These are phyloP conservation scores for Oceanodroma tethys DNA, from an alignment of 2,113 vertebrate species.

Conservation along the genomic window DNA sequence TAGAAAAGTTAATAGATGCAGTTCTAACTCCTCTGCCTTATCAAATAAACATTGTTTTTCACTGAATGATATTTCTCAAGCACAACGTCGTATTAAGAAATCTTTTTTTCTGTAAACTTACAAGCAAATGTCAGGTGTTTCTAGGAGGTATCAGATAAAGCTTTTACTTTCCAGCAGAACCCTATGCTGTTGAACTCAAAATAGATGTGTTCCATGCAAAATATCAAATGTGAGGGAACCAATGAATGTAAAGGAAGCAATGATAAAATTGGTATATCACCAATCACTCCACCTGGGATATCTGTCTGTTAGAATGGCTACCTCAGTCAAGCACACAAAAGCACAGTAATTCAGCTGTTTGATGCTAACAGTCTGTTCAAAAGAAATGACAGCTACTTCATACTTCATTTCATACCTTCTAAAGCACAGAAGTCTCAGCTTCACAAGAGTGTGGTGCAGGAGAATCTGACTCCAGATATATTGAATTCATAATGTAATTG, in stretches of 20 bases:
- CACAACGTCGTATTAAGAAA: not conserved
- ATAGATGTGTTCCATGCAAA: not conserved
- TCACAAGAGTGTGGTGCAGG: not conserved
- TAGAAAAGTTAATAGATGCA: not conserved
- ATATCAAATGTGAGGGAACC: not conserved
- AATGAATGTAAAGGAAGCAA: not conserved
- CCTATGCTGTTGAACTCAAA: not conserved
- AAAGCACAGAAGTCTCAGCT: not conserved
- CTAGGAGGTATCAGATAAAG: not conserved
- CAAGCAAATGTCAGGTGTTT: not conserved
- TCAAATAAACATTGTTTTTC: not conserved
- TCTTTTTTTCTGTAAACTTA: not conserved
- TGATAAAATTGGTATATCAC: not conserved
- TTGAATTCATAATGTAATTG: not conserved
- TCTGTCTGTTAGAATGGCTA: not conserved
- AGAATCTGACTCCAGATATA: not conserved
- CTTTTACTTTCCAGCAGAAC: not conserved
- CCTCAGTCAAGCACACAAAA: not conserved
- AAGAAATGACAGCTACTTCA: not conserved
- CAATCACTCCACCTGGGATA: not conserved
- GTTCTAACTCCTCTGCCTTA: not conserved
- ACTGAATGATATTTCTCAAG: not conserved
- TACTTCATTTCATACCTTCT: not conserved
- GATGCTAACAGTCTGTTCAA: not conserved
- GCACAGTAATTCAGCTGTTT: not conserved